Evolutionary conservation across 2,888 invertebrate genomes (phyloP), one percentile per base, ranked within the genome.

Genomic region (Muscina levida): DNA sequence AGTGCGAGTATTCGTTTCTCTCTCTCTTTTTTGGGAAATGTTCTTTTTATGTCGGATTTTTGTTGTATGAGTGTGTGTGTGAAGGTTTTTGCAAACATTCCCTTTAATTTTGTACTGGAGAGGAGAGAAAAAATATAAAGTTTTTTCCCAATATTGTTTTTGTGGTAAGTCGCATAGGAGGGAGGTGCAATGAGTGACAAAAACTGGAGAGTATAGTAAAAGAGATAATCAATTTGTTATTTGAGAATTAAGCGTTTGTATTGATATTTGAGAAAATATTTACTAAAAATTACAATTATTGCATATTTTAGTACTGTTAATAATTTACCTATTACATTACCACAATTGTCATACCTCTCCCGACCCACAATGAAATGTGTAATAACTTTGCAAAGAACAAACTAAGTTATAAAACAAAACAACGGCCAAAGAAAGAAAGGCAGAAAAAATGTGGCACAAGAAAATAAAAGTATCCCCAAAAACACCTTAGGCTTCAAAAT

Each of bases 401-500:
- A 37, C 15, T 22, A 62, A 62, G 42, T 62, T 62, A 39, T 31
- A 11, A 13, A 37, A 59, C 15, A 19, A 62, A 42, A 17, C n/a
- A 59, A 42, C 15, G 15, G 37, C 15, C 13, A 57, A 57, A 31
- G 26, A 62, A 51, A 10, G 8, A 31, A 42, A 57, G 15, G 37
- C 15, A 37, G 37, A 57, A 57, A 37, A 62, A 51, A 10, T 5
- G 8, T 31, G 24, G 15, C 17, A 65, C 46, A 46, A 13, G 26
- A 48, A 56, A 42, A 56, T 53, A 68, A 77, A 74, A 72, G 26
- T 80, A 72, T 79, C 56, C 66, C 57, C 24, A 72, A 46, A 53
- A 81, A 75, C 72, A 77, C 81, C 74, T 81, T 75, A 75, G 74
- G 81, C 77, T 74, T 68, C 72, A 75, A 77, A 80, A 81, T 77